A percentile compares a stretch with the other conserved stretches of the same genome.
Evolutionary conservation across 2,888 invertebrate genomes (phyloP).

Genomic region (Perithous albicinctus): DNA sequence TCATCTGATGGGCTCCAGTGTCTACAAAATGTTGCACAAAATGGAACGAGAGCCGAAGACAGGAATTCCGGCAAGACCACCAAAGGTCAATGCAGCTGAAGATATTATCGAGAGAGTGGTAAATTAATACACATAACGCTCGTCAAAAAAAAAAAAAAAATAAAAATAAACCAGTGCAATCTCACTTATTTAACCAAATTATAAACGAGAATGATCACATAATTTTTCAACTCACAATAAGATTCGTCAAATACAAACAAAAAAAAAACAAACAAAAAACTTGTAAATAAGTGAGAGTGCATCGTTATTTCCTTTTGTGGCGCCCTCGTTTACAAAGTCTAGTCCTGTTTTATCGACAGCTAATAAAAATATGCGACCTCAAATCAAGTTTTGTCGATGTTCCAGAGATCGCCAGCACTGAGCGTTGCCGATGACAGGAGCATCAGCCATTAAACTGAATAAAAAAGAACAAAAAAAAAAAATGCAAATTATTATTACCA

Average conservation of each 20-base stretch:
- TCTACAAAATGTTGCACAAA: slow-evolving; percentile 92
- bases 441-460: slow-evolving; percentile 74
- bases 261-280: not conserved
- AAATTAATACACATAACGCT: no score
- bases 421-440: slow-evolving; percentile 78
- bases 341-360: slow-evolving; percentile 9
- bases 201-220: not conserved
- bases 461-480: slow-evolving; percentile 36
- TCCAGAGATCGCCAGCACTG: slow-evolving; percentile 81
- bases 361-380: slow-evolving; percentile 37
- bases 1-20: slow-evolving; percentile 92
- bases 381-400: slow-evolving; percentile 59
- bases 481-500: slow-evolving; percentile 51
- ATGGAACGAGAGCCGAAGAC: slow-evolving; percentile 89
- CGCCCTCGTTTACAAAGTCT: not conserved
- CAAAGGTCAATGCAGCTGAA: slow-evolving; percentile 89
- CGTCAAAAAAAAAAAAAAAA: no score
- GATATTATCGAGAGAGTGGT: slow-evolving; percentile 85
- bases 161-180: no score
- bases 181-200: not conserved
- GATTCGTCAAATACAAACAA: no score
- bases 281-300: slow-evolving; percentile 6
- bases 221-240: no score
- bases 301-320: not conserved
- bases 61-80: slow-evolving; percentile 88